A percentile compares a stretch with the other conserved stretches of the same genome.
phyloP scores from a whole-genome alignment of 1,140 invertebrate species.

The Palaemon carinicauda region DNA sequence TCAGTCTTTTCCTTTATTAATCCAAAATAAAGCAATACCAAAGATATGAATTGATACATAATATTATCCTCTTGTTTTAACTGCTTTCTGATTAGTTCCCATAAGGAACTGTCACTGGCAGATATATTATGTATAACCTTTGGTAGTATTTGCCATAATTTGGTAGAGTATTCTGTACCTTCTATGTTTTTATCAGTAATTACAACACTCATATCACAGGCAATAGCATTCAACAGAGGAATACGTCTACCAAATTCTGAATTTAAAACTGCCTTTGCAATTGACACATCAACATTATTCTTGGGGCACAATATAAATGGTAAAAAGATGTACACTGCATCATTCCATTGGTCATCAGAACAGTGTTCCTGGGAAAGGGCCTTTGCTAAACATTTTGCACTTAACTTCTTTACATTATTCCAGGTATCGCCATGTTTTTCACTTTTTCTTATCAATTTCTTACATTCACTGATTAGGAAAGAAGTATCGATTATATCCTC shows the following conservation, averaged over 20 bases:
- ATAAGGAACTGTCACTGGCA: not conserved
- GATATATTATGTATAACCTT: not conserved
- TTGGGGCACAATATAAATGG: conserved; percentile 10
- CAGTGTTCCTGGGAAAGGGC: not conserved
- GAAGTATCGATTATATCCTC: not conserved
- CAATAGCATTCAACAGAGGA: not conserved
- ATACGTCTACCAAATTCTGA: not conserved
- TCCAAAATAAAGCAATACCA: conserved; percentile 5
- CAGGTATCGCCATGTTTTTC: not conserved
- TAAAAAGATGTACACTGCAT: not conserved
- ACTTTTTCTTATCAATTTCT: not conserved
- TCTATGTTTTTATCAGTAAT: not conserved
- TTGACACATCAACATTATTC: not conserved
- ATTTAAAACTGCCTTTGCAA: not conserved
- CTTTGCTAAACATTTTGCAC: not conserved
- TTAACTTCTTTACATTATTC: not conserved
- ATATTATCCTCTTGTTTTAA: not conserved
- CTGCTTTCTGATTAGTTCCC: not conserved
- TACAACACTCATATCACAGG: not conserved
- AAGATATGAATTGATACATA: not conserved
- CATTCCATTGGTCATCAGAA: not conserved
- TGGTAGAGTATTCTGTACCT: not conserved
- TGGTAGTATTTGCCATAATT: conserved; percentile 9
- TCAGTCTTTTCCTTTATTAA: not conserved
- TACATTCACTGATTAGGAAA: not conserved